phyloP scores from a whole-genome alignment of 1,140 invertebrate genomes.

The Panagrolaimus sp. region DNA sequence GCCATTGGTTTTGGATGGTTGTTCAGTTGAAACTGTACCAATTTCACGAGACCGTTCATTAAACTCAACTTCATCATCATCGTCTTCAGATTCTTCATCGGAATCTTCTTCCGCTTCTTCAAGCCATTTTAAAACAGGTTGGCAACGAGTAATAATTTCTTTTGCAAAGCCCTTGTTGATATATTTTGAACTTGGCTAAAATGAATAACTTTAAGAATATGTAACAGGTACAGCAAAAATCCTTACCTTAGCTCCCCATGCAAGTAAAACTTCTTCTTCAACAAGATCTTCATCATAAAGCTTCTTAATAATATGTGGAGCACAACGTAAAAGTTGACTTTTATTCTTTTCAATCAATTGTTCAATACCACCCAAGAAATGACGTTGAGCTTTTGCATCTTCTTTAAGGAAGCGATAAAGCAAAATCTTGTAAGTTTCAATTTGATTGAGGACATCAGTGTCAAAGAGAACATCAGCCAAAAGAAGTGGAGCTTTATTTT shows the following conservation, averaged over 20 bases:
- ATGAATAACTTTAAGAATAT: too few species aligned
- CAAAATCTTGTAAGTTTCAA: slow-evolving; percentile 63
- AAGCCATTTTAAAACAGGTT: slow-evolving; percentile 91
- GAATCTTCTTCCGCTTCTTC: slow-evolving; percentile 81
- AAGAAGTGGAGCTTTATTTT: slow-evolving; percentile 83
- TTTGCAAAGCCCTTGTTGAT: slow-evolving; percentile 81
- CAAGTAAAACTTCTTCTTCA: slow-evolving; percentile 84
- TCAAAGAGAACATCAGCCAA: slow-evolving; percentile 86
- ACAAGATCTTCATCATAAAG: slow-evolving; percentile 91
- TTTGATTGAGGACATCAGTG: slow-evolving; percentile 74
- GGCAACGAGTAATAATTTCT: slow-evolving; percentile 83
- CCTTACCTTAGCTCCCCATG: slow-evolving; percentile 83
- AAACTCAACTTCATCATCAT: slow-evolving; percentile 48
- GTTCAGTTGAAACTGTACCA: too few species aligned
- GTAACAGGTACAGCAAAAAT: slow-evolving; percentile 20
- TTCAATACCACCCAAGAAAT: slow-evolving; percentile 88
- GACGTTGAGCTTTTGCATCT: slow-evolving; percentile 73
- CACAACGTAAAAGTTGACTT: slow-evolving; percentile 72
- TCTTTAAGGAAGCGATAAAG: slow-evolving; percentile 62
- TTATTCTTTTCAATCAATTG: slow-evolving; percentile 79
- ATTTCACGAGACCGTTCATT: slow-evolving; percentile 46
- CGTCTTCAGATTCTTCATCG: slow-evolving; percentile 60
- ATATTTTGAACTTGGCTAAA: slow-evolving; percentile 75
- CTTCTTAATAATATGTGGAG: slow-evolving; percentile 80
- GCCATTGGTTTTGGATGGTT: slow-evolving; percentile 21